phyloP scores from a whole-genome alignment of 2,113 vertebrate species.

The Ramphastos sulfuratus region DNA sequence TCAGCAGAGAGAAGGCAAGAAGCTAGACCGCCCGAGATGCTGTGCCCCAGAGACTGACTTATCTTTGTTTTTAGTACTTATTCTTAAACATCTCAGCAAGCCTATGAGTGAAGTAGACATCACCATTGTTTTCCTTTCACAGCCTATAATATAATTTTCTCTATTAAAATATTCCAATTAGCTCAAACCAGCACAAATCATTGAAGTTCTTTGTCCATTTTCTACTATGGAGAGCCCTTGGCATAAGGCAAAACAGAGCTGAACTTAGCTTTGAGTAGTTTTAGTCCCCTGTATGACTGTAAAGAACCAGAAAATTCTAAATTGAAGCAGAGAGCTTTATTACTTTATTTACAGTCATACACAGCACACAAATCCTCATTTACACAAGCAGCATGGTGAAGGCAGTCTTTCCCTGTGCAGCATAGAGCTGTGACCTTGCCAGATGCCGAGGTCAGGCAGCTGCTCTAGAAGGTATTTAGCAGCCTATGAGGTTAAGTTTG shows the following conservation, averaged over 20 bases:
- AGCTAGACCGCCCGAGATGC: no score
- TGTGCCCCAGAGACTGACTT: no score
- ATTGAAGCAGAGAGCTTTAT: background rate
- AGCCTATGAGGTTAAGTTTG: slow-evolving; percentile 19
- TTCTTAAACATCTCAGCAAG: no score
- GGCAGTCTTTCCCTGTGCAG: background rate
- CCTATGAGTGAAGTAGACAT: no score
- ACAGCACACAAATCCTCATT: background rate
- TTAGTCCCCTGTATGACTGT: background rate
- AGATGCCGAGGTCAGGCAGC: slow-evolving; percentile 16
- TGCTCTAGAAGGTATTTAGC: slow-evolving; percentile 37
- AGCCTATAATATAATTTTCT: no score
- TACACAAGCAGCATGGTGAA: background rate
- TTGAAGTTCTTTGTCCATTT: background rate
- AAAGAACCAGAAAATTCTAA: background rate
- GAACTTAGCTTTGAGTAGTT: background rate
- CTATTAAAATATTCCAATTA: no score
- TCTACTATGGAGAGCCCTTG: background rate
- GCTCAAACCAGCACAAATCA: no score
- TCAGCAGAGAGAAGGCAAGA: no score
- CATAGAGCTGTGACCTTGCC: background rate
- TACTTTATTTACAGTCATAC: background rate
- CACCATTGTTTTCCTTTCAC: no score
- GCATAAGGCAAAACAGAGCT: background rate
- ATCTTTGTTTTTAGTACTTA: no score